phyloP scores from a whole-genome alignment of 2,113 vertebrate species.

The Trichomycterus rosablanca region DNA sequence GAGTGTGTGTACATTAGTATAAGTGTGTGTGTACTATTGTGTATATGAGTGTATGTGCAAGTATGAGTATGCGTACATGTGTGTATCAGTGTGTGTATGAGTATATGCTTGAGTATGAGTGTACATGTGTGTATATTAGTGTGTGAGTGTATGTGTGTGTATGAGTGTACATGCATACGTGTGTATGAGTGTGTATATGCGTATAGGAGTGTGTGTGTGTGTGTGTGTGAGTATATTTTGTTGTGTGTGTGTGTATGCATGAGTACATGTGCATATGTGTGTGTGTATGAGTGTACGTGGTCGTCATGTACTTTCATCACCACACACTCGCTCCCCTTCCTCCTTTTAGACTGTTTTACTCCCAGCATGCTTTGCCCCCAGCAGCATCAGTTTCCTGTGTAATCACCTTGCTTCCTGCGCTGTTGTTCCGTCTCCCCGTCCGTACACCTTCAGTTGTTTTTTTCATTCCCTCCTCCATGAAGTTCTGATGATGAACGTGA shows the following conservation, averaged over 20 bases:
- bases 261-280: constrained; percentile 2
- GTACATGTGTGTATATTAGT: no score
- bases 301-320: background rate
- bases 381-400: constrained; percentile 40
- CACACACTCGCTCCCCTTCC: background rate
- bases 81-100: no score
- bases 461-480: constrained; percentile 27
- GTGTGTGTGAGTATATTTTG: no score
- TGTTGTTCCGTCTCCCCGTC: background rate
- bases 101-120: no score
- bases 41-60: no score
- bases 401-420: constrained; percentile 34
- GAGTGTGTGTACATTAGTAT: no score
- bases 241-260: background rate
- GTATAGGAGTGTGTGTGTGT: no score
- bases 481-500: constrained; percentile 53
- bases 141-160: no score
- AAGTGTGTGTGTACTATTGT: no score
- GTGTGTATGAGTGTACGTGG: constrained; percentile 10
- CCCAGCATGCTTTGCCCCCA: constrained; percentile 48
- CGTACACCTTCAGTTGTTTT: background rate
- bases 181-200: no score
- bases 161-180: no score
- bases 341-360: background rate
- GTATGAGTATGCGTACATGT: no score